A percentile compares a stretch with the other conserved stretches of the same genome.
phyloP scores from a whole-genome alignment of 2,113 vertebrate genomes.

The Nesospiza acunhae region DNA sequence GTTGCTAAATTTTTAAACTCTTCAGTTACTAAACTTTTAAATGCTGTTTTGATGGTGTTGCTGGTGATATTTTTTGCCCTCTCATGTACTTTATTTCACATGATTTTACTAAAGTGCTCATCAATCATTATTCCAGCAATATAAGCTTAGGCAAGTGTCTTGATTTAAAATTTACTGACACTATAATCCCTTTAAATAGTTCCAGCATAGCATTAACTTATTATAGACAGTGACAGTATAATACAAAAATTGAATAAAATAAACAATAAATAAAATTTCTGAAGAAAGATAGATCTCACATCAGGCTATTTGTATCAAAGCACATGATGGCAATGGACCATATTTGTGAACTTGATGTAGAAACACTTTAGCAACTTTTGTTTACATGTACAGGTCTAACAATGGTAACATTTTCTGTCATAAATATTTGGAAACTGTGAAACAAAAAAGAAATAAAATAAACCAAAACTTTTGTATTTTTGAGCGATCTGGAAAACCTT shows the following conservation, averaged over 20 bases:
- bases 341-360: not conserved
- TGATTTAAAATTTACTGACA: slow-evolving; percentile 17
- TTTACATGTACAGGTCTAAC: not conserved
- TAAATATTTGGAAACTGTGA: not conserved
- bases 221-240: not conserved
- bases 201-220: slow-evolving; percentile 6
- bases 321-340: not conserved
- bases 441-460: not conserved
- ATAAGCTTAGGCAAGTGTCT: not conserved
- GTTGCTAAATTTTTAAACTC: not conserved
- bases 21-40: not conserved
- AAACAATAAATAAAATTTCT: not conserved
- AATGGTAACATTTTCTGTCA: not conserved
- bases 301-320: not conserved
- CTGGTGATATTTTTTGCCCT: not conserved
- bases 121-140: not conserved
- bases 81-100: not conserved
- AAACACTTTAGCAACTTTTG: not conserved
- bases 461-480: not conserved
- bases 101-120: not conserved
- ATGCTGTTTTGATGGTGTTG: not conserved
- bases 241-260: slow-evolving; percentile 6
- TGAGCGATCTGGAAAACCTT: not conserved
- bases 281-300: not conserved
- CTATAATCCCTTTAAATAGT: not conserved